Evolutionary conservation across 2,797 vertebrate species (phyloP), one percentile per base, ranked within the genome.

Genomic region (Typhlichthys subterraneus): DNA sequence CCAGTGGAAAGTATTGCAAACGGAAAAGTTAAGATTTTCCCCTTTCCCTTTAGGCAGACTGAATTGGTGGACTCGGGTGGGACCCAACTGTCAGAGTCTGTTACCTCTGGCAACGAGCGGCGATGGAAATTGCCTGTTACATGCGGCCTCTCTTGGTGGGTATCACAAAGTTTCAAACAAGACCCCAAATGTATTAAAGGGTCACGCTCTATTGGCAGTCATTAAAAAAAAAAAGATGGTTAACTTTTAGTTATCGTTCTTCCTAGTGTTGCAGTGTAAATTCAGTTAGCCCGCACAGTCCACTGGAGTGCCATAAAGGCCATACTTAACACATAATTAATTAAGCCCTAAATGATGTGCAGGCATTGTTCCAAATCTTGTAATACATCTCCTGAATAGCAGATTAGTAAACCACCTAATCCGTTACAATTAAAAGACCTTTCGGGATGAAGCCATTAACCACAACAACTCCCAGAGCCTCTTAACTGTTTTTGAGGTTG

Each of bases 51-150:
- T 80, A 98, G 97, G 97, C 29, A 94, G 97, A 0, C 90, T 99
- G 60, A 99, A 99, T 84, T 99, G 97, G 97, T 99, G 97, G 97
- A 95, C 93, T 0, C 92, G 91, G 3, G 92, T 97, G 59, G 96
- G 96, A 46, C 92, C 95, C 8, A 94, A 94, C 68, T 98, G 95
- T 80, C 97, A 98, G 83, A 91, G 91, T 65, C 91, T 99, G 65
- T 92, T 99, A 47, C 97, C 97, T 1, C 80, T 98, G 86, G 96
- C 96, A 23, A 99, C 97, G 0, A 99, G 96, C 0, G 97, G 97
- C 0, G 97, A 98, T 0, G 97, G 97, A 54, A 99, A 99, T 69
- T 99, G 97, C 83, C 89, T 99, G 65, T 89, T 99, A 45, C 97
- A 99, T 0, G 97, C 97, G 0, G 97, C 97, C 3, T 99, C 97